Evolutionary conservation across 2,888 invertebrate genomes (phyloP), one percentile per base, ranked within the genome.

Genomic region (Byasa hedistus): DNA sequence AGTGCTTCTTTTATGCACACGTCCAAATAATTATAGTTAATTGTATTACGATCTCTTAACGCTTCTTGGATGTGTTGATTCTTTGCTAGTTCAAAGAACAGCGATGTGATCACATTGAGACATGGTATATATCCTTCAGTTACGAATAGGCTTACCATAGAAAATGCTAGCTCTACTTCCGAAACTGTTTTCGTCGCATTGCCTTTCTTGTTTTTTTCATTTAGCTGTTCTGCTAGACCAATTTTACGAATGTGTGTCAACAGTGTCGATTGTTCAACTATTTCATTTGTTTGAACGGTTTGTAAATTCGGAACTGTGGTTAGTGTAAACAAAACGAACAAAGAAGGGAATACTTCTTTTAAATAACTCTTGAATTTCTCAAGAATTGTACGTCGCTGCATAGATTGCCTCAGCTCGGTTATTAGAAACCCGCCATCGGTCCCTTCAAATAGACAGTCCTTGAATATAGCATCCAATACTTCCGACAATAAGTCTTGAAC

Each of bases 401-500:
- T 70, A 52, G 74, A 70, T 59, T 79, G 78, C 71, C 89, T 82
- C 66, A 87, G 71, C 67, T 79, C 75, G 66, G 77, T 81, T 74
- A 90, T 77, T 69, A 83, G 73, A 65, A 79, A 76, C 62, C 77
- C 79, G 71, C 83, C 82, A 66, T 73, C 71, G 69, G 80, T 81
- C 74, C 80, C 80, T 72, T 82, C 84, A 66, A 89, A 78, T 68
- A 91, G 84, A 74, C 89, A 81, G 80, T 85, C 84, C 75, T 83
- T 82, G 80, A 89, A 89, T 78, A 89, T 81, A 78, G 80, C 81
- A 79, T 91, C 91, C 87, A 91, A 85, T 86, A 89, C 81, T 80
- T 85, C 82, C 76, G 86, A 84, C 84, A 91, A 82, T 81, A 88
- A 83, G 79, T 85, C 82, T 85, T 87, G 89, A 82, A 89, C 86